Evolutionary conservation across 2,888 invertebrate genomes (phyloP), one percentile per base, ranked within the genome.

Genomic region (Chrysodeixis includens): DNA sequence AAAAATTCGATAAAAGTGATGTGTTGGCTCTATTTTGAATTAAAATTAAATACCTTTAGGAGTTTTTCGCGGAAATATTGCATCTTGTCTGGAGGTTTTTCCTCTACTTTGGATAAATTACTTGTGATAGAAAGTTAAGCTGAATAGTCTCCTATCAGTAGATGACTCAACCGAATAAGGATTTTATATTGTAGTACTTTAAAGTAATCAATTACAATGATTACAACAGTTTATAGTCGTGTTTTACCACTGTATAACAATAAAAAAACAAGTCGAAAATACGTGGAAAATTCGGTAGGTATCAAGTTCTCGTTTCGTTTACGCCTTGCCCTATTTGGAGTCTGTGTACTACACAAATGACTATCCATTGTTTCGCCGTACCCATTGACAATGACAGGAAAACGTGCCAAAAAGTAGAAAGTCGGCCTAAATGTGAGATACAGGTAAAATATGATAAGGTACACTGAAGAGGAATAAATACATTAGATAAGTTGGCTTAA

Each of bases 381-480:
- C 60, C 62, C 54, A 64, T 59, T 64, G 66, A 77, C 63, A 75
- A 79, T 75, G 79, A 60, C 66, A 68, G 68, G 71, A 66, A 78
- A 78, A 63, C 35, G 54, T 74, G 62, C 71, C 57, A 65, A 65
- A 66, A 63, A 56, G 55, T 62, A 75, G 75, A 78, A 78, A 78
- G 61, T 72, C 26, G 56, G 49, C 55, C 53, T 22, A 20, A 57
- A 58, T 76, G 22, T 30, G 44, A 10, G 59, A 59, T 49, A 46
- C 46, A 20, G 53, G 46, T 40, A 40, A 57, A 63, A 72, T 51
- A 57, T 32, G 30, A 51, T 40, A 51, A 55, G 22, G 16, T 26
- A 35, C 12, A 40, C n/a, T n/a, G n/a, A 40, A 40, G 40, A 40
- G n/a, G n/a, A 40, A 40, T 40, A 40, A 40, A 40, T 40, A 35